phyloP scores from a whole-genome alignment of 2,888 invertebrate species.

The Dicyrtoma fusca region DNA sequence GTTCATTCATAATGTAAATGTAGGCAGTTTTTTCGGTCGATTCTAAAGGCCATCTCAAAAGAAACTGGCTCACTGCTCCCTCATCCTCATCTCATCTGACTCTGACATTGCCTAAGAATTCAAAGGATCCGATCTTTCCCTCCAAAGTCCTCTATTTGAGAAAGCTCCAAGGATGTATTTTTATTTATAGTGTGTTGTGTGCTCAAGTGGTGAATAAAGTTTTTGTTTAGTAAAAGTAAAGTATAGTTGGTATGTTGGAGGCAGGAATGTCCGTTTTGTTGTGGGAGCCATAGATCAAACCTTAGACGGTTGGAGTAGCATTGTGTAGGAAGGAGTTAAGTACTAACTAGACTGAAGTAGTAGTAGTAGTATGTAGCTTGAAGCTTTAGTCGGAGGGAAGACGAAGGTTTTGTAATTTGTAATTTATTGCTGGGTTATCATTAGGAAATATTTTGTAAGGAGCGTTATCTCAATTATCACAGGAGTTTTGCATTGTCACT shows the following conservation, averaged over 20 bases:
- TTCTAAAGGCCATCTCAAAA: too few relatives aligned
- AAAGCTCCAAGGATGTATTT: too few relatives aligned
- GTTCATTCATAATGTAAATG: too few relatives aligned
- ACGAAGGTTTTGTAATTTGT: conserved; percentile 23
- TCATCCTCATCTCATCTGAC: too few relatives aligned
- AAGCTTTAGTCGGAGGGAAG: not conserved
- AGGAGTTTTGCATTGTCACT: too few relatives aligned
- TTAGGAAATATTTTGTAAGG: conserved; percentile 15
- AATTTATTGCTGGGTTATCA: conserved; percentile 27
- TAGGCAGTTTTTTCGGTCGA: too few relatives aligned
- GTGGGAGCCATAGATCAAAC: conserved; percentile 19
- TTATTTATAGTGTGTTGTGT: too few relatives aligned
- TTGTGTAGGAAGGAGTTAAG: conserved; percentile 19
- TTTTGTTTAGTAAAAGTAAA: not conserved
- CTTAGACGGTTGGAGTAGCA: not conserved
- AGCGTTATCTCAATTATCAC: conserved; percentile 5
- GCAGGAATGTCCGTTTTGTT: conserved; percentile 19
- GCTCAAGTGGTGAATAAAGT: not conserved
- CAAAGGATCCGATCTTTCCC: too few relatives aligned
- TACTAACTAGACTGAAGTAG: too few relatives aligned
- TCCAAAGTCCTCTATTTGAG: too few relatives aligned
- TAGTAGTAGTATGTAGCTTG: not conserved
- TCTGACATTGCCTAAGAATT: too few relatives aligned
- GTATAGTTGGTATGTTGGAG: not conserved
- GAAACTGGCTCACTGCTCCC: too few relatives aligned